Evolutionary conservation across 2,888 invertebrate species (phyloP), one percentile per base, ranked within the genome.

Genomic region (Leptarthrus brevirostris): DNA sequence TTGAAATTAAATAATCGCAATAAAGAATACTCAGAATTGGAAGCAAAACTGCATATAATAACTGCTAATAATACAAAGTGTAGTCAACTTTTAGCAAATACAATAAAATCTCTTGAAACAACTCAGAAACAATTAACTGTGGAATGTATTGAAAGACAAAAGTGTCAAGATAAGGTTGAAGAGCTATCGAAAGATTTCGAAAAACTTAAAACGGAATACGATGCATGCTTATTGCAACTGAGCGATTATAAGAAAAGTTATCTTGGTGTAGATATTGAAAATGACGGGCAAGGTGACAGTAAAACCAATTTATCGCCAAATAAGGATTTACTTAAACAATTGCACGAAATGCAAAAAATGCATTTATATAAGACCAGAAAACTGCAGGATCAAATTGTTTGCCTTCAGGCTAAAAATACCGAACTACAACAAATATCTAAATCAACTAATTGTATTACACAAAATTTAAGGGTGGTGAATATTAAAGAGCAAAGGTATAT

Each of bases 301-400:
- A 18, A n/a, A 36, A 2, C 1, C 4, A 53, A 6, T 22, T 22
- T 24, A 8, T 22, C 53, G 8, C 53, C 22, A 53, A 40, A 69
- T 34, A 52, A 20, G 4, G n/a, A 26, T 24, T 12, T 54, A 26
- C 3, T 40, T 30, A 36, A 24, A 36, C 53, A 71, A 71, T 16
- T 71, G 3, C 44, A 70, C 16, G 74, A 76, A 66, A 66, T 75
- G 64, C 72, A 76, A 18, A 72, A 74, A 64, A 74, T 76, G 74
- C 75, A 76, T 54, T 24, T 74, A 36, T 75, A 34, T 56, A 76
- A 76, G 61, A 74, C 58, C 4, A 72, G 36, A 18, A 70, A 76
- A 66, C 49, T 73, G 18, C 71, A 75, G 53, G 36, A 49, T 26
- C 18, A 72, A 58, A 75, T 72, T 20, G 22, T 64, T 1, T 8